phyloP scores from a whole-genome alignment of 2,888 invertebrate species.

The Chalcis sispes region DNA sequence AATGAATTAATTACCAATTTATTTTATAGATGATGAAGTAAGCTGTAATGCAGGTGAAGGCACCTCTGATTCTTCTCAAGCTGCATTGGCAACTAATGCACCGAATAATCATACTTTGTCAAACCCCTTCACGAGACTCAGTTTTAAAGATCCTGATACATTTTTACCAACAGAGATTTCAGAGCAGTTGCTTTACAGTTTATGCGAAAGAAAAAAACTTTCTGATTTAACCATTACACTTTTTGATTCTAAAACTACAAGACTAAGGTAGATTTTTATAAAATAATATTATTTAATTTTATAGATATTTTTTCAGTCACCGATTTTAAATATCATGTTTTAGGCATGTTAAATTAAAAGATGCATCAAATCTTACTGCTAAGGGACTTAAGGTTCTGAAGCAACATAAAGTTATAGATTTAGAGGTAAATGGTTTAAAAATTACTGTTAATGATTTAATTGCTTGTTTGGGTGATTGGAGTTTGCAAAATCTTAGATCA shows the following conservation, averaged over 20 bases:
- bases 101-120: constrained; percentile 60
- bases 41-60: constrained; percentile 52
- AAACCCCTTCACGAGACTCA: constrained; percentile 67
- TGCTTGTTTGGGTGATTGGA: constrained; percentile 82
- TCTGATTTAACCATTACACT: constrained; percentile 80
- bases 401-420: constrained; percentile 80
- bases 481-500: constrained; percentile 79
- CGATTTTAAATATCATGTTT: constrained; percentile 48
- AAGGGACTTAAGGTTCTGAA: constrained; percentile 80
- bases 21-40: constrained; percentile 53
- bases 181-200: constrained; percentile 78
- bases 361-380: constrained; percentile 79
- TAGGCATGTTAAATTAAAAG: constrained; percentile 79
- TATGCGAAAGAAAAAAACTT: constrained; percentile 79
- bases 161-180: constrained; percentile 80
- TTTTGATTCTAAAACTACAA: constrained; percentile 80
- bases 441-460: constrained; percentile 81
- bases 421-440: constrained; percentile 80
- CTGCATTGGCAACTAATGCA: constrained; percentile 57
- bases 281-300: background rate
- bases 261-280: constrained; percentile 77
- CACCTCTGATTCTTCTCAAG: constrained; percentile 57
- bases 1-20: constrained; percentile 12
- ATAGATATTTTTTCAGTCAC: background rate
- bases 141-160: constrained; percentile 78